Evolutionary conservation across 2,113 vertebrate genomes (phyloP).

Genomic region (Emydocephalus ijimae): DNA sequence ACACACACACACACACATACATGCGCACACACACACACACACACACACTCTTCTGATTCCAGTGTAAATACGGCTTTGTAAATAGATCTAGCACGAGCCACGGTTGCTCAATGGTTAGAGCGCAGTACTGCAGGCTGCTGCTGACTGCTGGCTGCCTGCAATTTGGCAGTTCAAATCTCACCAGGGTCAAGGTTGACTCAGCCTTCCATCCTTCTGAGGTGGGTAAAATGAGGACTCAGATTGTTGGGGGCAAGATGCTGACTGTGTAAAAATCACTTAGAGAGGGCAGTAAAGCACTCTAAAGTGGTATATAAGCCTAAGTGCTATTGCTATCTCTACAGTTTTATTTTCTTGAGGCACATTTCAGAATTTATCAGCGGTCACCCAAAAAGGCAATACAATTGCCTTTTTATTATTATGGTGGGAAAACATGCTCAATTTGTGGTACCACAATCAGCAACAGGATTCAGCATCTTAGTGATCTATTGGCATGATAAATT

Average conservation of each 20-base stretch:
- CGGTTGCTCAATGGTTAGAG: too few relatives aligned
- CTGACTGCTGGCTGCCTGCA: too few relatives aligned
- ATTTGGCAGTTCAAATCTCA: too few relatives aligned
- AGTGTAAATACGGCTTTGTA: not conserved
- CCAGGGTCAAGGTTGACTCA: too few relatives aligned
- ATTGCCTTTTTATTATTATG: too few relatives aligned
- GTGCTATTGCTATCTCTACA: not conserved
- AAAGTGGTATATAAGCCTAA: too few relatives aligned
- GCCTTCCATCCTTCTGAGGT: too few relatives aligned
- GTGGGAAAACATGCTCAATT: not conserved
- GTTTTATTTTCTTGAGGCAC: not conserved
- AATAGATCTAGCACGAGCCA: not conserved
- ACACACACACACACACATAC: not conserved
- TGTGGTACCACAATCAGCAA: not conserved
- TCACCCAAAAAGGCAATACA: not conserved
- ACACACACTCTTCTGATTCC: not conserved
- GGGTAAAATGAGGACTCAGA: too few relatives aligned
- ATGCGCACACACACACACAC: not conserved
- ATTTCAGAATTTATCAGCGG: not conserved
- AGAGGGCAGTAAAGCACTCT: too few relatives aligned
- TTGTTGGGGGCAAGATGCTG: too few relatives aligned
- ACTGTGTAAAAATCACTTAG: too few relatives aligned
- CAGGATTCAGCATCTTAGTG: not conserved
- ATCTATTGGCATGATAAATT: not conserved
- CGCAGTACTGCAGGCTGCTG: too few relatives aligned